These are phyloP conservation scores for Sebastes miniatus DNA, from an alignment of 2,797 vertebrate species.

Conservation along the genomic window DNA sequence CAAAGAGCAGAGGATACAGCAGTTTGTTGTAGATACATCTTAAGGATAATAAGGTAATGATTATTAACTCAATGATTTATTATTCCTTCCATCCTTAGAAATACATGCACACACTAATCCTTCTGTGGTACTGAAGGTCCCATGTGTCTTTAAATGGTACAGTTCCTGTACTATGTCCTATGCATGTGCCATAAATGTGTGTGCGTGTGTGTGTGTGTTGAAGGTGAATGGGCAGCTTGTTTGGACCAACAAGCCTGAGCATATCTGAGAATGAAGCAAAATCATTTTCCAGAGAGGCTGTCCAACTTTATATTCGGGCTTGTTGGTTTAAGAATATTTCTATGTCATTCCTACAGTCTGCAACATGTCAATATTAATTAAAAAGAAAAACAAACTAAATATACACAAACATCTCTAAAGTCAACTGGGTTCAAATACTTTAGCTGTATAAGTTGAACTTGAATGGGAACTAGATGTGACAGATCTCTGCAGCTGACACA, in stretches of 20 bases:
- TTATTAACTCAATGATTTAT: not conserved
- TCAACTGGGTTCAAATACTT: not conserved
- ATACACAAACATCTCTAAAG: not conserved
- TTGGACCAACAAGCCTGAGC: constrained; percentile 8
- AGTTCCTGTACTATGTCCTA: constrained; percentile 21
- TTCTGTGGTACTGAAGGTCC: not conserved
- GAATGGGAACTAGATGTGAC: not conserved
- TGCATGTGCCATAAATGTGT: constrained; percentile 26
- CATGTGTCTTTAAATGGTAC: constrained; percentile 35
- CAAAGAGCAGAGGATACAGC: not conserved
- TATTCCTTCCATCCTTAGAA: not conserved
- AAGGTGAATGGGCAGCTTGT: constrained; percentile 69
- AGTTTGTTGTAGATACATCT: not conserved
- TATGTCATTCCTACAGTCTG: not conserved
- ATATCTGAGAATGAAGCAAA: not conserved
- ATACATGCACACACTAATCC: constrained; percentile 12
- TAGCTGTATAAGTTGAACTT: not conserved
- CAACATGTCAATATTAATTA: not conserved
- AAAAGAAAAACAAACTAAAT: not conserved
- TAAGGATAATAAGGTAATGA: not conserved
- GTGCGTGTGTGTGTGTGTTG: constrained; percentile 3
- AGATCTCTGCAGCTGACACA: not conserved
- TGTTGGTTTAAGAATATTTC: not conserved
- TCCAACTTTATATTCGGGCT: not conserved
- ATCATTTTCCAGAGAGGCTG: constrained; percentile 14